Evolutionary conservation across 2,888 invertebrate genomes (phyloP).

Genomic region (Ctena decussata): DNA sequence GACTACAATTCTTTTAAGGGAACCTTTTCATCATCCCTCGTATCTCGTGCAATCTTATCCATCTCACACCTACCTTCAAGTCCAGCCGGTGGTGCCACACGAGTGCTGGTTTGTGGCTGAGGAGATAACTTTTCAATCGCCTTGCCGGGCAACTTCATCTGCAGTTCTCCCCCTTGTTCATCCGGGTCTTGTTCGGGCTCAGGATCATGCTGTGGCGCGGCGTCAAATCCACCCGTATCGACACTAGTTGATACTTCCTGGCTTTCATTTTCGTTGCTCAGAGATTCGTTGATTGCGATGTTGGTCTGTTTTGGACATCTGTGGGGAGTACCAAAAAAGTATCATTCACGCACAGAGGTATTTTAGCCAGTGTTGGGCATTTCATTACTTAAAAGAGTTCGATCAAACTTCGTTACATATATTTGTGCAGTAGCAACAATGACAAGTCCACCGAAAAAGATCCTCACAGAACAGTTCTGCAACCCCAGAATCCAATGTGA

Average conservation of each 20-base stretch:
- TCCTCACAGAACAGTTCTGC: too few relatives aligned
- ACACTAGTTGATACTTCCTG: background rate
- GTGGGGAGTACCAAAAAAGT: too few relatives aligned
- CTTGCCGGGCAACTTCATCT: background rate
- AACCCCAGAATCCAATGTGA: too few relatives aligned
- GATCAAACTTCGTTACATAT: too few relatives aligned
- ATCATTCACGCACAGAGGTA: too few relatives aligned
- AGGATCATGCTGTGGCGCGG: background rate
- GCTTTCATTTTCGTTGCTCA: conserved; percentile 10
- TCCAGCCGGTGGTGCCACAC: background rate
- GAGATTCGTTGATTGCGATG: background rate
- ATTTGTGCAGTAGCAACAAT: too few relatives aligned
- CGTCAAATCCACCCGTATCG: background rate
- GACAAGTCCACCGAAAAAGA: too few relatives aligned
- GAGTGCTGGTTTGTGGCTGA: background rate
- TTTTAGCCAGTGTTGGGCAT: too few relatives aligned
- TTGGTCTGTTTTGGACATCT: conserved; percentile 12
- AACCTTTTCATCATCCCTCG: too few relatives aligned
- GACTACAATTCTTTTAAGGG: too few relatives aligned
- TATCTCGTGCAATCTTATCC: too few relatives aligned
- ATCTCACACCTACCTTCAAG: background rate
- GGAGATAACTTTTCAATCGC: background rate
- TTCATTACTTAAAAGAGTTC: too few relatives aligned
- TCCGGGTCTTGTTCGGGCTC: background rate
- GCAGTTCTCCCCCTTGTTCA: background rate